Percentiles rank a stretch among this genome's conserved stretches.
Evolutionary conservation across 1,140 invertebrate species (phyloP).

Genomic region (Philopotamus ludificatus): DNA sequence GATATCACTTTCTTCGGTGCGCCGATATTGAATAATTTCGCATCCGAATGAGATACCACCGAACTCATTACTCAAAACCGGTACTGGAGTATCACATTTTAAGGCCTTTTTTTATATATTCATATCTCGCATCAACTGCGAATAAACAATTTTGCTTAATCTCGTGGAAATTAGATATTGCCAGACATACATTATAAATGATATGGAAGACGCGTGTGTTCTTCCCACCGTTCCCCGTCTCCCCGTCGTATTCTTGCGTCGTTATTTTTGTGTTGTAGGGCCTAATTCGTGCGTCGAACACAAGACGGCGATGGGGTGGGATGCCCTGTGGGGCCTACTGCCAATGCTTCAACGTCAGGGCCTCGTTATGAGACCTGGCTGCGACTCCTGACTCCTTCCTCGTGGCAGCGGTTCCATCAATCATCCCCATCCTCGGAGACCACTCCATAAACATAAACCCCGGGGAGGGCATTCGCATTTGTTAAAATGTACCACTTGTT

Average conservation of each 20-base stretch:
- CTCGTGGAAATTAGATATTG: background rate
- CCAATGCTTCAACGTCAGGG: slow-evolving; percentile 13
- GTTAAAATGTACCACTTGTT: slow-evolving; percentile 8
- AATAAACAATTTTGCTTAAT: background rate
- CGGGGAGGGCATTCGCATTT: slow-evolving; percentile 8
- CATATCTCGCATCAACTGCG: no score
- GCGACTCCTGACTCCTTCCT: background rate
- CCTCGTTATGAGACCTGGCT: slow-evolving; percentile 2
- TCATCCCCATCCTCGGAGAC: slow-evolving; percentile 17
- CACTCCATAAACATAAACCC: background rate
- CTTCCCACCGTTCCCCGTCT: no score
- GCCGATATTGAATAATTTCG: no score
- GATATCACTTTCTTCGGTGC: no score
- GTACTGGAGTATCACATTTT: no score
- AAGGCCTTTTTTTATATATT: no score
- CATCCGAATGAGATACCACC: no score
- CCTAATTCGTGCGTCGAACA: background rate
- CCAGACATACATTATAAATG: background rate
- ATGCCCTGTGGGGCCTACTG: background rate
- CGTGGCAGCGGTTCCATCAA: slow-evolving; percentile 10
- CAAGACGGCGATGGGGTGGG: background rate
- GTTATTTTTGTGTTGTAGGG: background rate
- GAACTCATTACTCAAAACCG: no score
- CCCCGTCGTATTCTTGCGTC: no score
- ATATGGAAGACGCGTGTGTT: background rate